Evolutionary conservation across 1,140 invertebrate species (phyloP).

Genomic region (Arion vulgaris): DNA sequence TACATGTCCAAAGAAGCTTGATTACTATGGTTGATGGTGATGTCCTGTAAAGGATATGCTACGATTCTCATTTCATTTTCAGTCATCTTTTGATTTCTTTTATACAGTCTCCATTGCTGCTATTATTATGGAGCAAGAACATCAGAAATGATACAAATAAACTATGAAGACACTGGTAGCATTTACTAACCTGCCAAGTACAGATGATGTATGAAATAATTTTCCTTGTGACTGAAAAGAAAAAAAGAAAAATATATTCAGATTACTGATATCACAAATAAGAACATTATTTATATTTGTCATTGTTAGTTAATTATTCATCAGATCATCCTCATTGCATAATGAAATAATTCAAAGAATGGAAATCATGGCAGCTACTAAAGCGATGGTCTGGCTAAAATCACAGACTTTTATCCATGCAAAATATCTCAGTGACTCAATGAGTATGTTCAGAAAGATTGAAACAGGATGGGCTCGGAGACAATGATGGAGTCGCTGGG

Average conservation of each 20-base stretch:
- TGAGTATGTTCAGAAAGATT: too few relatives aligned
- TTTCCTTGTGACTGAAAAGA: neutral
- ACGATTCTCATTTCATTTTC: too few relatives aligned
- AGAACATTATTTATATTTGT: neutral
- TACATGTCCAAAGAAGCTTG: neutral
- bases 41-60: too few relatives aligned
- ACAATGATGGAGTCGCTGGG: too few relatives aligned
- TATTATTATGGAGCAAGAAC: neutral
- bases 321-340: neutral
- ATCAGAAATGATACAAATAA: too few relatives aligned
- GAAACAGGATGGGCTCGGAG: too few relatives aligned
- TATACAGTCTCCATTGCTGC: neutral
- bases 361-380: neutral
- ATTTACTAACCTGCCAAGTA: conserved; percentile 4
- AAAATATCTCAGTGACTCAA: too few relatives aligned
- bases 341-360: neutral
- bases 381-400: neutral
- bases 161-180: too few relatives aligned
- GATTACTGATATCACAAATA: neutral
- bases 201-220: neutral
- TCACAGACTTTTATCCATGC: neutral
- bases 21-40: too few relatives aligned
- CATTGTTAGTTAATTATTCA: neutral
- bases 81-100: neutral
- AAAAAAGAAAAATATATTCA: neutral